Evolutionary conservation across 2,797 vertebrate species (phyloP), one percentile per base, ranked within the genome.

Genomic region (Silurus lanzhouensis): DNA sequence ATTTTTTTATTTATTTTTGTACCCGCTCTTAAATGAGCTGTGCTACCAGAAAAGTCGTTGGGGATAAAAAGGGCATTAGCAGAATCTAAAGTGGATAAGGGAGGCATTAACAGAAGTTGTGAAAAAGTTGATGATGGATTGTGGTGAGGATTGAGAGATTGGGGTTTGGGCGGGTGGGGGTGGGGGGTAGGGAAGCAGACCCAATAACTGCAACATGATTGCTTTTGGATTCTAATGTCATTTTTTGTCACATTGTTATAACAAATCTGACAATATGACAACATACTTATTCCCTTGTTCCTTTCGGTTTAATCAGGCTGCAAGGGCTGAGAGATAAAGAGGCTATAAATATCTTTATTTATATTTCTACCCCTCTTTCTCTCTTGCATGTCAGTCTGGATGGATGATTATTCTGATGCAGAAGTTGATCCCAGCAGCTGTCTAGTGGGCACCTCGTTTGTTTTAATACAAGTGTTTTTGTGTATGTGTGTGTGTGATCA

Each of bases 1-100:
- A 38, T 38, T 38, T 38, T 4, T 38, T 38, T 38, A 38, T 38
- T 38, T 38, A 38, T 94, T 94, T 95, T 95, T 95, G 94, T 94
- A 93, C 91, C 93, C 94, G 92, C 89, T 91, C 91, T 92, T 95
- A 95, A 95, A 95, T 95, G 94, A 95, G 94, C 93, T 94, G 91
- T 93, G 93, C 86, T 85, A 87, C 91, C 91, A 93, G 93, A 92
- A 93, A 94, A 93, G 93, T 91, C 94, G 93, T 93, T 92, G 93
- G 94, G 95, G 94, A 94, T 75, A 25, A 76, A 27, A 46, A n/a
- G 17, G 70, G 82, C 55, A 74, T 83, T 74, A 81, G 57, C 66
- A 70, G 80, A 82, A 82, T 52, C 58, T 58, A 31, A 82, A 85
- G 91, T 92, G 93, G 94, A 95, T 95, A 93, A 95, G 91, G 90